Evolutionary conservation across 2,797 vertebrate genomes (phyloP).

Genomic region (Lemur catta): DNA sequence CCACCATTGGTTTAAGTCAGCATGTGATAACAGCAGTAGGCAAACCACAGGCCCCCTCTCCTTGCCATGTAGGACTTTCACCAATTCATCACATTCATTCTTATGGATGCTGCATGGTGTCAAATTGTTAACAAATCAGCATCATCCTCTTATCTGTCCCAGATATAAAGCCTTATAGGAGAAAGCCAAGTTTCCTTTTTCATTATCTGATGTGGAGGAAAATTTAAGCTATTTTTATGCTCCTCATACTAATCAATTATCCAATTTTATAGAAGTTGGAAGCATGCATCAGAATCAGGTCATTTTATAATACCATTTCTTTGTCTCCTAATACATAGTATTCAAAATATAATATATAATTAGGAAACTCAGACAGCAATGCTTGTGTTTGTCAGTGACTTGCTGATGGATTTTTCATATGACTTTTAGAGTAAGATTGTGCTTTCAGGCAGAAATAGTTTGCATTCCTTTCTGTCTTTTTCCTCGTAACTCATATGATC

Average conservation of each 20-base stretch:
- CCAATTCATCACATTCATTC: not conserved
- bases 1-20: not conserved
- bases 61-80: not conserved
- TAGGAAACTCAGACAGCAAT: not conserved
- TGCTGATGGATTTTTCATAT: conserved; percentile 54
- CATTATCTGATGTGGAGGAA: not conserved
- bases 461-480: conserved; percentile 40
- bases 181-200: not conserved
- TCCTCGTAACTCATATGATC: conserved; percentile 49
- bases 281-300: conserved; percentile 30
- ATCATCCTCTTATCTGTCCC: not conserved
- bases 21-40: not conserved
- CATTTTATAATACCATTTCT: conserved; percentile 3
- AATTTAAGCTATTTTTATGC: not conserved
- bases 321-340: not conserved
- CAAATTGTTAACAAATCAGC: not conserved
- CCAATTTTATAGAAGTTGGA: not conserved
- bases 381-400: not conserved
- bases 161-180: not conserved
- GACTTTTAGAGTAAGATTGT: conserved; percentile 41
- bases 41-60: too few relatives aligned
- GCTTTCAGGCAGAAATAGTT: conserved; percentile 46
- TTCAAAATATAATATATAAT: conserved; percentile 31
- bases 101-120: not conserved
- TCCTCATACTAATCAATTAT: not conserved